Evolutionary conservation across 2,113 vertebrate species (phyloP).

Genomic region (Larimichthys crocea): DNA sequence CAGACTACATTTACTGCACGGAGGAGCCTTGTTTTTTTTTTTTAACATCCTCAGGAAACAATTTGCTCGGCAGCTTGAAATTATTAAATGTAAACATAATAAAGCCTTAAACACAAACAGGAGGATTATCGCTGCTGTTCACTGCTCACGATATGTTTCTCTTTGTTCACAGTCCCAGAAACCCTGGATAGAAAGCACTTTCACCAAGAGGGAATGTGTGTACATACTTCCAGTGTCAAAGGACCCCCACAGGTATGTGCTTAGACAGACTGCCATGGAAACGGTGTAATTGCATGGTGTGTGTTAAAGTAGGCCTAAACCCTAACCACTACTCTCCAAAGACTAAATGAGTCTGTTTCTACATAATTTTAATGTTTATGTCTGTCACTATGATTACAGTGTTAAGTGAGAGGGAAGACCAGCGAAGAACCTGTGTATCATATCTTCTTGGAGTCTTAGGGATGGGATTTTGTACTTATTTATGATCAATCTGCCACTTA

Average conservation of each 20-base stretch:
- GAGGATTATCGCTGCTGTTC: background rate
- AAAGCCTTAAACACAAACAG: background rate
- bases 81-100: constrained; percentile 3
- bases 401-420: constrained; percentile 34
- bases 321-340: constrained; percentile 69
- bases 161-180: constrained; percentile 93
- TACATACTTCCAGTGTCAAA: constrained; percentile 99
- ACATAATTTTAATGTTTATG: constrained; percentile 63
- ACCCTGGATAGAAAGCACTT: constrained; percentile 99
- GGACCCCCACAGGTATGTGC: constrained; percentile 97
- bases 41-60: background rate
- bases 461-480: background rate
- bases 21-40: constrained; percentile 1
- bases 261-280: constrained; percentile 54
- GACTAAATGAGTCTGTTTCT: constrained; percentile 63
- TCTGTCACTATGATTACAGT: constrained; percentile 65
- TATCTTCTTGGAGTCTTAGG: background rate
- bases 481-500: background rate
- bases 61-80: constrained; percentile 1
- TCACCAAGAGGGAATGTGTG: constrained; percentile 99
- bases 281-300: constrained; percentile 67
- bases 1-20: background rate
- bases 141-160: constrained; percentile 19
- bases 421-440: constrained; percentile 36
- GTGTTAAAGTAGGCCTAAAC: constrained; percentile 58